Conservation (phyloP, 2,113 vertebrate genomes). For the Proterorhinus semilunaris region DNA sequence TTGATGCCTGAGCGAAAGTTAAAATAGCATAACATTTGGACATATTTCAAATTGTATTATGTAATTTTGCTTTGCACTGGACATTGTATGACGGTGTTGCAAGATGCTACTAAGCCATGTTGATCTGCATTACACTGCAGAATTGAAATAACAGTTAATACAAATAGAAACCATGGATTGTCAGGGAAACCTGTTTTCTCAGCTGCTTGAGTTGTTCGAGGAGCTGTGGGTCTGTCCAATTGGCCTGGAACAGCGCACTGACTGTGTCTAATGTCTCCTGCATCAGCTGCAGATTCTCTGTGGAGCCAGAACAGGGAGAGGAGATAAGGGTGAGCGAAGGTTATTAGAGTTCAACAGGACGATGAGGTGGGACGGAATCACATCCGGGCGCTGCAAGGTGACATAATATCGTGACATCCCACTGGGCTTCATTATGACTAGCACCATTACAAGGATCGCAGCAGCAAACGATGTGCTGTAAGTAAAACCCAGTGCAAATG, state of each 20-base stretch:
- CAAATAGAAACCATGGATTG: not conserved
- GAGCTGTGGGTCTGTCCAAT: slow-evolving; percentile 43
- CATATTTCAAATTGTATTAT: not conserved
- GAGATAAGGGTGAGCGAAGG: slow-evolving; percentile 23
- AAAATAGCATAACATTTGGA: no score
- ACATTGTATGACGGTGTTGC: not conserved
- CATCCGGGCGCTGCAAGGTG: slow-evolving; percentile 48
- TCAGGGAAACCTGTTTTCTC: slow-evolving; percentile 58
- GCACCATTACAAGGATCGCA: slow-evolving; percentile 42
- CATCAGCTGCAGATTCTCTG: slow-evolving; percentile 66
- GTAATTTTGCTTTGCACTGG: not conserved
- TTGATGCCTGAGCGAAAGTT: not conserved
- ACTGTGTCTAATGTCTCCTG: slow-evolving; percentile 42
- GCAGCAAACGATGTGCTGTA: slow-evolving; percentile 62
- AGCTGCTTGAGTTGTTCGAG: slow-evolving; percentile 40
- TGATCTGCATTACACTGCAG: no score
- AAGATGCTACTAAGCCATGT: not conserved
- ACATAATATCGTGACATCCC: slow-evolving; percentile 63
- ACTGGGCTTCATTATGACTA: slow-evolving; percentile 66
- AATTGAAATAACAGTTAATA: not conserved
- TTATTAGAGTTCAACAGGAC: slow-evolving; percentile 40
- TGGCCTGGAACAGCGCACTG: slow-evolving; percentile 44
- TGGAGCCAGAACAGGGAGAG: slow-evolving; percentile 11
- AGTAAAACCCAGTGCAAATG: slow-evolving; percentile 41
- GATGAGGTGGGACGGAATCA: slow-evolving; percentile 11